phyloP scores from a whole-genome alignment of 2,888 invertebrate genomes.

The Amphipoea lucens region DNA sequence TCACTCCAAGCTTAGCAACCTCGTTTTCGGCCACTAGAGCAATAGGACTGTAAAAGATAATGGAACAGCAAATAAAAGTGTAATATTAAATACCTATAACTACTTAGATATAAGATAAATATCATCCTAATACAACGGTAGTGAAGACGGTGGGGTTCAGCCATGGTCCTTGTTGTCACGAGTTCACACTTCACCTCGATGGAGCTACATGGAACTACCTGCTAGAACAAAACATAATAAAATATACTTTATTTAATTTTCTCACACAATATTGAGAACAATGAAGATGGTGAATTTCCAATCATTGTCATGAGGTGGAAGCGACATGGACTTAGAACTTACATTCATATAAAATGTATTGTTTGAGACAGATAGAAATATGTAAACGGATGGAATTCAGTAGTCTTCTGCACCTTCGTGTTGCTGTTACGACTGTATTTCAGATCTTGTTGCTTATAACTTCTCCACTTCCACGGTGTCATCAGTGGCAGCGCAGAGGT shows the following conservation, averaged over 20 bases:
- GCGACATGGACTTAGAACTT: not conserved
- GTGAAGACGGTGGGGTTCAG: constrained; percentile 49
- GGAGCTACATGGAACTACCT: constrained; percentile 43
- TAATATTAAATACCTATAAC: not conserved
- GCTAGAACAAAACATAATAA: not conserved
- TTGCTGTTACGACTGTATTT: not conserved
- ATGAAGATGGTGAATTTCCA: not conserved
- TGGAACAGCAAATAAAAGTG: not conserved
- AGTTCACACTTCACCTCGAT: constrained; percentile 52
- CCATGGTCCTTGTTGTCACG: constrained; percentile 52
- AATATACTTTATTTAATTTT: not conserved
- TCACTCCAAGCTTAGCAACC: not conserved
- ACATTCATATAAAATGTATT: not conserved
- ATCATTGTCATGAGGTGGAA: not conserved
- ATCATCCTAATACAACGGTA: constrained; percentile 46
- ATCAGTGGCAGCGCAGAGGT: no score
- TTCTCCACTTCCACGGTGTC: no score
- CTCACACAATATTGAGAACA: not conserved
- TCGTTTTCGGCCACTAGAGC: not conserved
- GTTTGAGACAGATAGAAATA: not conserved
- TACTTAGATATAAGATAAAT: not conserved
- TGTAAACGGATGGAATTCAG: not conserved
- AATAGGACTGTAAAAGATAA: not conserved
- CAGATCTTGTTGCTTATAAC: not conserved
- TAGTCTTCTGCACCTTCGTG: not conserved